Percentiles rank a stretch among this genome's conserved stretches.
These are phyloP conservation scores for Pogonomyrmex californicus DNA, from an alignment of 1,140 invertebrate species.

Conservation along the genomic window DNA sequence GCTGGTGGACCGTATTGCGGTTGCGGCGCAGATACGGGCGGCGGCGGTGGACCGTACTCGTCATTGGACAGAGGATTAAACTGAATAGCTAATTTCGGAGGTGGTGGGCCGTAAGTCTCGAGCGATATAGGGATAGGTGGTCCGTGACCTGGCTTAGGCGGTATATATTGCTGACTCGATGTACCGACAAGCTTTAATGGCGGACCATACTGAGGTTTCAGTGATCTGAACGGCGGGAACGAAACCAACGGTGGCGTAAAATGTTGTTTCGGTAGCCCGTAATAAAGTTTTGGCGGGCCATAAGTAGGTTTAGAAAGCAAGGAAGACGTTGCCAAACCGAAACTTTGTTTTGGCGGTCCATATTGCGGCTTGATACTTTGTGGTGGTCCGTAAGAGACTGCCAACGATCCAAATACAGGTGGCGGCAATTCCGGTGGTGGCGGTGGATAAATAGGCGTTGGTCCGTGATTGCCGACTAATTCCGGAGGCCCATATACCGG, in stretches of 20 bases:
- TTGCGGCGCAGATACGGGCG: slow-evolving; percentile 67
- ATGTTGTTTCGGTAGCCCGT: slow-evolving; percentile 85
- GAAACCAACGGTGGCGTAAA: slow-evolving; percentile 85
- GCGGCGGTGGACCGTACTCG: slow-evolving; percentile 85
- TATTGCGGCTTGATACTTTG: slow-evolving; percentile 83
- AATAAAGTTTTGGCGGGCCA: slow-evolving; percentile 85
- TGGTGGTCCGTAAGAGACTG: slow-evolving; percentile 82
- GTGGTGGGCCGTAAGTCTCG: slow-evolving; percentile 83
- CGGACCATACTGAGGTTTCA: slow-evolving; percentile 85
- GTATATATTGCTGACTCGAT: slow-evolving; percentile 80
- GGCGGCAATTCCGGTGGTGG: slow-evolving; percentile 83
- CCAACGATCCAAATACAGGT: slow-evolving; percentile 82
- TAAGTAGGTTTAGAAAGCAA: slow-evolving; percentile 84
- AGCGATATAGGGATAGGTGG: slow-evolving; percentile 81
- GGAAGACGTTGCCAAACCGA: slow-evolving; percentile 80
- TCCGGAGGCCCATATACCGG: slow-evolving; percentile 85
- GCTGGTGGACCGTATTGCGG: slow-evolving; percentile 83
- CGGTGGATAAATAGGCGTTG: slow-evolving; percentile 82
- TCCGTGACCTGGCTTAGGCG: slow-evolving; percentile 77
- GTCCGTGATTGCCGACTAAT: slow-evolving; percentile 82
- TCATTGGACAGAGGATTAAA: slow-evolving; percentile 85
- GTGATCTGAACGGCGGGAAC: slow-evolving; percentile 76
- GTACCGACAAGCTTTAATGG: slow-evolving; percentile 83
- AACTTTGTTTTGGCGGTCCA: slow-evolving; percentile 84
- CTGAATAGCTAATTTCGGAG: slow-evolving; percentile 84